Evolutionary conservation across 2,797 vertebrate species (phyloP).

Genomic region (Pseudopleuronectes americanus): DNA sequence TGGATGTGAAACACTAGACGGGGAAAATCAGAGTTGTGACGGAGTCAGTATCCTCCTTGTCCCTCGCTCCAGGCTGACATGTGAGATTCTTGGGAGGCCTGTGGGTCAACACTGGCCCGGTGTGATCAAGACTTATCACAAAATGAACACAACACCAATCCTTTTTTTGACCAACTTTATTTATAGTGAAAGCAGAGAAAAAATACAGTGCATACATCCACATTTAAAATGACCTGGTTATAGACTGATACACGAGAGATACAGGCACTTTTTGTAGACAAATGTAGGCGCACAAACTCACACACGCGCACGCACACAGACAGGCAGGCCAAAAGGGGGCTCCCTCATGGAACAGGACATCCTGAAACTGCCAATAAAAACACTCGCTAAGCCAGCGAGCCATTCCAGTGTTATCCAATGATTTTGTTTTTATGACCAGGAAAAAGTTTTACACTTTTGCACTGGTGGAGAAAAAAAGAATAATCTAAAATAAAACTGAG

Average conservation of each 20-base stretch:
- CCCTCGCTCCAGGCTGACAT: slow-evolving; percentile 69
- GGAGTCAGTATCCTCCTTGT: slow-evolving; percentile 69
- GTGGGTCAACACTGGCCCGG: slow-evolving; percentile 61
- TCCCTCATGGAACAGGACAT: slow-evolving; percentile 83
- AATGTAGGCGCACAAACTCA: slow-evolving; percentile 52
- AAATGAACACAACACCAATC: slow-evolving; percentile 57
- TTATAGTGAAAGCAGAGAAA: slow-evolving; percentile 54
- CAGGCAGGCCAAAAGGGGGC: slow-evolving; percentile 71
- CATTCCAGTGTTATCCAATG: slow-evolving; percentile 75
- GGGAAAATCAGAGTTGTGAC: slow-evolving; percentile 73
- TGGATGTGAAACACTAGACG: slow-evolving; percentile 74
- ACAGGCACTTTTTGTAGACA: slow-evolving; percentile 62
- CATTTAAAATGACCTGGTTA: slow-evolving; percentile 46
- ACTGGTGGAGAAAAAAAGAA: slow-evolving; percentile 45
- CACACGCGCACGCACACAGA: slow-evolving; percentile 54
- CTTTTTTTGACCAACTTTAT: slow-evolving; percentile 72
- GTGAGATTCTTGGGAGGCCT: slow-evolving; percentile 74
- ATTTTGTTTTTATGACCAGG: slow-evolving; percentile 71
- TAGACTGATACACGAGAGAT: slow-evolving; percentile 49
- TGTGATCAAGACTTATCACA: slow-evolving; percentile 62
- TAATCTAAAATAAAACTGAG: slow-evolving; percentile 55
- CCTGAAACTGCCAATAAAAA: slow-evolving; percentile 81
- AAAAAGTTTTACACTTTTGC: slow-evolving; percentile 58
- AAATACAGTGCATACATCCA: slow-evolving; percentile 25
- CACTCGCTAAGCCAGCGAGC: slow-evolving; percentile 70